phyloP scores from a whole-genome alignment of 2,113 vertebrate genomes.

The Podarcis cretensis region DNA sequence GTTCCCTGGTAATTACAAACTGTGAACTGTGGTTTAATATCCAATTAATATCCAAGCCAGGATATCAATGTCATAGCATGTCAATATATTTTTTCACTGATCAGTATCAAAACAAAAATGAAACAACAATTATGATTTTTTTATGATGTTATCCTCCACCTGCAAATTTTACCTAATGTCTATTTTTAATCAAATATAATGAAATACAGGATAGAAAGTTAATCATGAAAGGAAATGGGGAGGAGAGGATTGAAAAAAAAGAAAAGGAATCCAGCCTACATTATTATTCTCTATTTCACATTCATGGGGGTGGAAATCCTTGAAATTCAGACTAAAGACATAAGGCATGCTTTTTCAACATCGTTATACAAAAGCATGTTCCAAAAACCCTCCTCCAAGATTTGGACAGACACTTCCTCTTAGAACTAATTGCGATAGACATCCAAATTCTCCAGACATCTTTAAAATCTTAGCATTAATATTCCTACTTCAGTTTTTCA shows the following conservation, averaged over 20 bases:
- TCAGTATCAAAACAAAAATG: not conserved
- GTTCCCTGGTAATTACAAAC: not conserved
- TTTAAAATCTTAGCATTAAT: conserved; percentile 19
- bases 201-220: not conserved
- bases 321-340: conserved; percentile 5
- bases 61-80: not conserved
- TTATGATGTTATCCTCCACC: too few relatives aligned
- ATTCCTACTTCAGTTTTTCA: conserved; percentile 6
- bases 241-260: not conserved
- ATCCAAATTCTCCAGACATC: not conserved
- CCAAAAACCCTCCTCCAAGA: conserved; percentile 15
- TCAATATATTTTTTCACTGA: not conserved
- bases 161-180: not conserved
- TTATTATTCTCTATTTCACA: not conserved
- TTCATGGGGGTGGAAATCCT: not conserved
- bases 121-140: too few relatives aligned
- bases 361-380: conserved; percentile 13
- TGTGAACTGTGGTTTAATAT: not conserved
- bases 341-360: not conserved
- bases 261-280: not conserved
- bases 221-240: not conserved
- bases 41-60: not conserved
- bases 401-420: not conserved
- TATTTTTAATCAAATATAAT: not conserved
- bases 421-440: not conserved